These are phyloP conservation scores for Arizona elegans DNA, from an alignment of 2,113 vertebrate genomes.

Conservation along the genomic window DNA sequence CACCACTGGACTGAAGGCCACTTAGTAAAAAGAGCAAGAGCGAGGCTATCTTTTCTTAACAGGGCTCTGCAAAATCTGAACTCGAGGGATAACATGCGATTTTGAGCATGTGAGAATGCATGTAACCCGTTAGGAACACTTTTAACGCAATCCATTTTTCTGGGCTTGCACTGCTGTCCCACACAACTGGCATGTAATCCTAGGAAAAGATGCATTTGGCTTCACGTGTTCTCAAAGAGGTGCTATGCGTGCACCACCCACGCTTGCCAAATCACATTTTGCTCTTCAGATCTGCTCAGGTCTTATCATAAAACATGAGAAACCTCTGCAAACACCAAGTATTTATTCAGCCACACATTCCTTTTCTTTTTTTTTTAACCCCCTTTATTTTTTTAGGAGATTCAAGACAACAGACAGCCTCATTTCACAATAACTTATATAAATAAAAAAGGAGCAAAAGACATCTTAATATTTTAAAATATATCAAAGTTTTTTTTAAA, in stretches of 20 bases:
- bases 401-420: slow-evolving; percentile 36
- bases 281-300: background rate
- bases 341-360: too few relatives aligned
- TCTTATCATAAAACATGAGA: background rate
- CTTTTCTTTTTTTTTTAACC: background rate
- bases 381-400: slow-evolving; percentile 45
- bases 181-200: background rate
- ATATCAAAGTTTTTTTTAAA: slow-evolving; percentile 13
- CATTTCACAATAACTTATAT: slow-evolving; percentile 49
- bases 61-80: background rate
- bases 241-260: background rate
- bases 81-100: background rate
- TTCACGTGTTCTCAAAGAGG: background rate
- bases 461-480: slow-evolving; percentile 32
- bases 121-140: background rate
- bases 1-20: background rate
- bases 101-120: background rate
- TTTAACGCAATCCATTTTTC: background rate
- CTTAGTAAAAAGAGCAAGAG: background rate
- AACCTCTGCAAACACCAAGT: background rate
- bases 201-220: background rate
- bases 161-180: background rate
- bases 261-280: background rate
- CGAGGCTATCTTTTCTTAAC: background rate
- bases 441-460: slow-evolving; percentile 52